These are phyloP conservation scores for Barnardius zonarius DNA, from an alignment of 2,113 vertebrate genomes.

Conservation along the genomic window DNA sequence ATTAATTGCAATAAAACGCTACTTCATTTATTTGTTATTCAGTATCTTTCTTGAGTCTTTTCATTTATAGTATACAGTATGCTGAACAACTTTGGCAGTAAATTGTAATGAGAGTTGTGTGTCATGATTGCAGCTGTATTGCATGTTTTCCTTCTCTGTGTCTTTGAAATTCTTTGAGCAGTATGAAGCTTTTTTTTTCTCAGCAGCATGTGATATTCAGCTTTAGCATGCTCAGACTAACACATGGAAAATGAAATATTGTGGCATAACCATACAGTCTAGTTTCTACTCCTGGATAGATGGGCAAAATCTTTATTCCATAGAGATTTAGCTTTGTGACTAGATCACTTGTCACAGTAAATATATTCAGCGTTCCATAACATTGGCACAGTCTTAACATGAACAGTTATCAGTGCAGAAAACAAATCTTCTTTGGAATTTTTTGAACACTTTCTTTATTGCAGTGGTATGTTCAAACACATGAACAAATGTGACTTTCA, in stretches of 20 bases:
- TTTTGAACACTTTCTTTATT: not conserved
- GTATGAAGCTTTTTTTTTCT: not conserved
- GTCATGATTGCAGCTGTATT: not conserved
- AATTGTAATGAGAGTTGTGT: not conserved
- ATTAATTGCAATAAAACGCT: not conserved
- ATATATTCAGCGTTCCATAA: constrained; percentile 46
- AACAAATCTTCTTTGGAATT: not conserved
- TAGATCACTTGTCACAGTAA: constrained; percentile 51
- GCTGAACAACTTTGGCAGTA: not conserved
- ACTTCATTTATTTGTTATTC: not conserved
- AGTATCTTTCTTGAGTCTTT: not conserved
- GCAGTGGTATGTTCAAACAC: not conserved
- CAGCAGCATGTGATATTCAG: not conserved
- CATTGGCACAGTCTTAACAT: not conserved
- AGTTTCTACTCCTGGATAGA: constrained; percentile 37
- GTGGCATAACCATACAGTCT: constrained; percentile 8
- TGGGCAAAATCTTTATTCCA: constrained; percentile 44
- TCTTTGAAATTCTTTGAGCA: not conserved
- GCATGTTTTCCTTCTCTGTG: not conserved
- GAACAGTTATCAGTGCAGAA: not conserved
- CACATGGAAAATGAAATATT: constrained; percentile 20
- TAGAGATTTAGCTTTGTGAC: constrained; percentile 21
- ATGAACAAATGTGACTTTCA: not conserved
- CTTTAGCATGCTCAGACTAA: not conserved
- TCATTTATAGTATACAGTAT: not conserved